Evolutionary conservation across 1,140 invertebrate genomes (phyloP), one percentile per base, ranked within the genome.

Genomic region (Drosophila lacertosa): DNA sequence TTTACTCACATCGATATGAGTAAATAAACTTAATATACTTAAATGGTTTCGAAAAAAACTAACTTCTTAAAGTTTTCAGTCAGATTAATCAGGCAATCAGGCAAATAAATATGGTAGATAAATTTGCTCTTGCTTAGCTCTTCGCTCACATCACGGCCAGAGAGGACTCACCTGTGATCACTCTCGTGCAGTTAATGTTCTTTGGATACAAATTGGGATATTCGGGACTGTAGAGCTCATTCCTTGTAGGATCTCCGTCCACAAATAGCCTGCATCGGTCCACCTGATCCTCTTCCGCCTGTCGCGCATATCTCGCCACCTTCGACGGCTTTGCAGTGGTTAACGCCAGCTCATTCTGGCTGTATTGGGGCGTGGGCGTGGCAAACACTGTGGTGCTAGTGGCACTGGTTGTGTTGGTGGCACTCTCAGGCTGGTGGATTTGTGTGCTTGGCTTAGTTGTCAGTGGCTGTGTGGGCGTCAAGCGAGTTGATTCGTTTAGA

Each of bases 131-230:
- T n/a, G n/a, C n/a, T n/a, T n/a, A n/a, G n/a, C n/a, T n/a, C n/a
- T n/a, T n/a, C n/a, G n/a, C n/a, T n/a, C n/a, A n/a, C n/a, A n/a
- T n/a, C 7, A 22, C 4, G 20, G 20, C 2, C 4, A 4, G 20
- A 29, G 9, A 7, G 7, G 10, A 73, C 93, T 93, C 91, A 96
- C 96, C 95, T 92, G 93, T 92, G 53, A 97, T 92, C 18, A 95
- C 92, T 42, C 93, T 93, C 44, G 94, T 93, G 80, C 96, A 97
- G 67, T 95, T 94, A 0, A 94, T 94, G 39, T 94, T 93, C 75
- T 95, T 95, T 3, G 94, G 94, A 92, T 97, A 97, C 44, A 93
- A 92, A 4, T 92, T 92, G 1, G 95, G 95, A 91, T 95, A 96
- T 62, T 94, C 93, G 0, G 96, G 96, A 64, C 95, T 95, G 86